Conservation (phyloP, 2,888 invertebrate species). For the Ceriagrion tenellum region DNA sequence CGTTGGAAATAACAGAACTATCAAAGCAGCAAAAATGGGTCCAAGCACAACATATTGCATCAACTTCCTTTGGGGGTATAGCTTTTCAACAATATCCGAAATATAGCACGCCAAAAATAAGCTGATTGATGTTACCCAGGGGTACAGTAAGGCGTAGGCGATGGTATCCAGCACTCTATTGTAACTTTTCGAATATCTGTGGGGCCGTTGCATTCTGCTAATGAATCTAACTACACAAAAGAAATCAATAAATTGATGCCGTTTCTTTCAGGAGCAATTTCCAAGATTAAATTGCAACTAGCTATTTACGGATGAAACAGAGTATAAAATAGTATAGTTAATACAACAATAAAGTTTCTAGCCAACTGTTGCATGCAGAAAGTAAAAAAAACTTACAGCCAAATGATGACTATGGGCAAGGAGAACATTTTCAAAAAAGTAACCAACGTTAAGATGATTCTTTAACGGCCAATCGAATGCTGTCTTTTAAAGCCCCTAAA, state of each 20-base stretch:
- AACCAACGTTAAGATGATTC: too few species aligned
- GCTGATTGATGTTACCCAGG: slow-evolving; percentile 70
- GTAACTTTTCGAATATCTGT: slow-evolving; percentile 68
- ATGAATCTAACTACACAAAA: neutral
- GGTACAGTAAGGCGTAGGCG: slow-evolving; percentile 69
- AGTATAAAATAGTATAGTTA: too few species aligned
- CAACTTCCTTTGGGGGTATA: slow-evolving; percentile 69
- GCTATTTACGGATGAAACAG: too few species aligned
- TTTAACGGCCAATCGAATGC: too few species aligned
- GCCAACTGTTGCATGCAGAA: too few species aligned
- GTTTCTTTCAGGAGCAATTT: too few species aligned
- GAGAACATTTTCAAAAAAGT: too few species aligned
- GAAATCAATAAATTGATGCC: neutral
- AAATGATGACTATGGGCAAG: too few species aligned
- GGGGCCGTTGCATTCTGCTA: slow-evolving; percentile 63
- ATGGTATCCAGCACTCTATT: slow-evolving; percentile 69
- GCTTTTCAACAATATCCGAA: slow-evolving; percentile 70
- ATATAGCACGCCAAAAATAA: slow-evolving; percentile 70
- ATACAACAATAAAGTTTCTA: too few species aligned
- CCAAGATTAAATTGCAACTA: too few species aligned
- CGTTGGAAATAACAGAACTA: slow-evolving; percentile 68
- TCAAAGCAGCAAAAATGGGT: slow-evolving; percentile 69
- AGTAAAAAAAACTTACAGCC: too few species aligned
- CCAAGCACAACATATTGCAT: slow-evolving; percentile 70
- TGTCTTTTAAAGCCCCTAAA: neutral